These are phyloP conservation scores for Pachydiplax longipennis DNA, from an alignment of 2,888 invertebrate genomes.

Conservation along the genomic window DNA sequence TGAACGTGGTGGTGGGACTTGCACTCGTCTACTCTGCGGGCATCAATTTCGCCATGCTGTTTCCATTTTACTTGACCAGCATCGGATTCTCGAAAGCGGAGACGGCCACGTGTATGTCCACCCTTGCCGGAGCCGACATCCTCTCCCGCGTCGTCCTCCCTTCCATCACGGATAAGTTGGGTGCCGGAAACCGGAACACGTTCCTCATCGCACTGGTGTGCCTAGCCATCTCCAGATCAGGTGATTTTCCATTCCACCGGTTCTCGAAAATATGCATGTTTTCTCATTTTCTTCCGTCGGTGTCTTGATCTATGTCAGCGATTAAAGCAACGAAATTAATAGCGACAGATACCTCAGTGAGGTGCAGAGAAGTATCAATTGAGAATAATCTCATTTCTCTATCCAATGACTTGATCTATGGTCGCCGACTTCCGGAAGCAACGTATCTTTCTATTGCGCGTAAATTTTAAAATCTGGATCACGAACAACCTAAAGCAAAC, in stretches of 20 bases:
- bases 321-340: no score
- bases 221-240: slow-evolving; percentile 66
- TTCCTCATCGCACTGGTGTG: slow-evolving; percentile 69
- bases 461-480: no score
- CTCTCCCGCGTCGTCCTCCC: slow-evolving; percentile 71
- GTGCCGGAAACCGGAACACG: slow-evolving; percentile 67
- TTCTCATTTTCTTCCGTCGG: no score
- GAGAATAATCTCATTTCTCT: no score
- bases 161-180: slow-evolving; percentile 68
- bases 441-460: no score
- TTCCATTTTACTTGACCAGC: slow-evolving; percentile 70
- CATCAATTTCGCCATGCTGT: slow-evolving; percentile 74
- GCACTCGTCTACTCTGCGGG: slow-evolving; percentile 73
- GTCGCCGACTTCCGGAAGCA: no score
- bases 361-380: no score
- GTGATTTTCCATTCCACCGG: slow-evolving; percentile 58
- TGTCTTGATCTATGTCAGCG: no score
- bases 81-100: slow-evolving; percentile 61
- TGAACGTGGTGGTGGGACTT: slow-evolving; percentile 73
- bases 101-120: slow-evolving; percentile 75
- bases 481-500: no score
- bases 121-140: slow-evolving; percentile 72
- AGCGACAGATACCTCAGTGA: no score
- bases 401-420: no score
- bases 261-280: no score